Base-by-base conservation (phyloP, 2,113 vertebrate genomes). In the Ovis canadensis region DNA sequence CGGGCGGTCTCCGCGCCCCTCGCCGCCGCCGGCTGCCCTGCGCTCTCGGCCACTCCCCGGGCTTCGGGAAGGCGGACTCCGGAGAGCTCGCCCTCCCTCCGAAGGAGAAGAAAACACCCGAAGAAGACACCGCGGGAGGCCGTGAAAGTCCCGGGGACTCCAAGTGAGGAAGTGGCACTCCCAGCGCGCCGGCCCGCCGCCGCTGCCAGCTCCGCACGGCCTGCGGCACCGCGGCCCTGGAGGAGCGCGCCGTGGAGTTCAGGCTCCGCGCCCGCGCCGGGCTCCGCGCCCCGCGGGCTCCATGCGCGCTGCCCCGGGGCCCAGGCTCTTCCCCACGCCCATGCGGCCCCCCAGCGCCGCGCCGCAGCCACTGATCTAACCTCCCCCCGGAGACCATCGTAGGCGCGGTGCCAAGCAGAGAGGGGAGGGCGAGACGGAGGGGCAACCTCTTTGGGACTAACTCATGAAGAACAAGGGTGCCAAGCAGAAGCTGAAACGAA, bases 381-480 rank as follows among this genome's bases (percentile, higher is more conserved):
- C 94, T 52, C 33, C 10, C 48, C 81, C 91, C 91, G 97, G 95
- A 98, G 98, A 98, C 64, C 60, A 91, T 78, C 97, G 97, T 95
- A 29, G 19, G 19, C 96, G 98, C 91, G 71, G 97, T 54, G 98
- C 97, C 98, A 98, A 98, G 97, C 97, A 8, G 88, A 96, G 98
- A 96, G 98, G 98, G 98, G 98, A 98, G 98, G 98, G 98, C 90
- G 97, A 96, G 94, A 97, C 98, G 98, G 98, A 98, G 98, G 98
- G 98, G 98, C 98, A 98, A 89, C 99, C 98, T 99, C 98, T 98
- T 97, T 94, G 99, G 99, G 98, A 99, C 98, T 98, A 99, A 99
- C 99, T 99, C 99, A 99, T 99, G 99, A 99, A 99, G 99, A 99
- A 99, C 99, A 99, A 99, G 99, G 99, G 99, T 98, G 99, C 99